Evolutionary conservation across 2,888 invertebrate genomes (phyloP), one percentile per base, ranked within the genome.

Genomic region (Steromphala cineraria): DNA sequence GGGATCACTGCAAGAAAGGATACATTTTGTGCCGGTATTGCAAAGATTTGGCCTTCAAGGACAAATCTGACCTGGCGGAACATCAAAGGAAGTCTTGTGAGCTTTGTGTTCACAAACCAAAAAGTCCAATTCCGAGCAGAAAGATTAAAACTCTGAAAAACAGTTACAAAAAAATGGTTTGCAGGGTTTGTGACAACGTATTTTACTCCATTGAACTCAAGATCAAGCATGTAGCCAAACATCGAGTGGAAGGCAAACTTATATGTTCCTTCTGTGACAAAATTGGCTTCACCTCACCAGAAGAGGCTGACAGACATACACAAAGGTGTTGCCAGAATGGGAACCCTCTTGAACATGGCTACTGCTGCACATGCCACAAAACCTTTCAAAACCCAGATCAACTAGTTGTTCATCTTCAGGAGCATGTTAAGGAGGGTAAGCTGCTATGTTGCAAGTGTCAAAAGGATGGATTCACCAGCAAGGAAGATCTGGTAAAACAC

Each of bases 301-400:
- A 56, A 53, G 84, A 84, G 21, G 77, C 87, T 7, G 79, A 80
- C 74, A 82, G 79, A 62, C 88, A 88, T 78, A 83, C 85, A 76
- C 80, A 83, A 8, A 40, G 56, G 10, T 88, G 88, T 81, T 19
- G 40, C n/a, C 79, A 78, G 10, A 24, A 82, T 36, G 74, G 74
- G 17, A 36, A 71, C 71, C 71, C 71, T 36, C 15, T 71, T 17
- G 40, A 71, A 36, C 71, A 71, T 36, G 36, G 36, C 15, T 40
- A 71, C 71, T 71, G 71, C 71, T 71, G 36, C 36, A n/a, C 36
- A 10, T 71, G 71, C 36, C 19, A 19, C 36, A 36, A n/a, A 19
- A 71, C 36, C 4, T 71, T 71, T 19, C 31, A 36, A 19, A 31
- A 4, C 19, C 0, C 24, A 3, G 71, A 71, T 2, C 71, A 71